phyloP scores from a whole-genome alignment of 1,140 invertebrate genomes.

The Drosophila parvula region DNA sequence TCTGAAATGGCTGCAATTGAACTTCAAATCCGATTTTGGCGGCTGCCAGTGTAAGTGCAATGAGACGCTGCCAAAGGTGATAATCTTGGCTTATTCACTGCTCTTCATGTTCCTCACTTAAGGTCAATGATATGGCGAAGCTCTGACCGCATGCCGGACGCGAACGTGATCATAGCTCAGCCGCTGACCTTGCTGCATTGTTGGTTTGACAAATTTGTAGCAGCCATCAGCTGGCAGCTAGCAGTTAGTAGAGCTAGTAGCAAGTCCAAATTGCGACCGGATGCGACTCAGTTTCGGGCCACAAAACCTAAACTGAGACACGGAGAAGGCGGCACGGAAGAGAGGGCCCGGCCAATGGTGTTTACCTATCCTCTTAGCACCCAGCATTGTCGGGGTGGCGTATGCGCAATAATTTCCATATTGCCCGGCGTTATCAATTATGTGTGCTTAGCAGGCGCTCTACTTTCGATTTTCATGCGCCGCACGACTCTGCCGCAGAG shows the following conservation, averaged over 20 bases:
- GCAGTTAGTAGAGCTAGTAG: slow-evolving; percentile 4
- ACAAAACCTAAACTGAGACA: slow-evolving; percentile 25
- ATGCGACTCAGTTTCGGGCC: slow-evolving; percentile 47
- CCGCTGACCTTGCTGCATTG: slow-evolving; percentile 70
- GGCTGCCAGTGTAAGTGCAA: slow-evolving; percentile 64
- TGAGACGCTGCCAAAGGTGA: slow-evolving; percentile 75
- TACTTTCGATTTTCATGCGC: slow-evolving; percentile 69
- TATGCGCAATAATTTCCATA: slow-evolving; percentile 66
- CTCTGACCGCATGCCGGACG: slow-evolving; percentile 65
- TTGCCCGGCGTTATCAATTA: slow-evolving; percentile 60
- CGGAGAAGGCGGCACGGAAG: slow-evolving; percentile 1
- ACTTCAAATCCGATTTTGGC: slow-evolving; percentile 59
- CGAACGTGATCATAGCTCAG: slow-evolving; percentile 64
- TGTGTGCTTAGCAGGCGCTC: slow-evolving; percentile 24
- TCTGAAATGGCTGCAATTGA: slow-evolving; percentile 60
- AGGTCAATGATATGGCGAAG: slow-evolving; percentile 76
- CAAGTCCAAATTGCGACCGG: slow-evolving; percentile 67
- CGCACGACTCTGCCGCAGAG: slow-evolving; percentile 34
- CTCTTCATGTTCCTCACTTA: slow-evolving; percentile 74
- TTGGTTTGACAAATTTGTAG: slow-evolving; percentile 80
- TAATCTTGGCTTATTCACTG: slow-evolving; percentile 79
- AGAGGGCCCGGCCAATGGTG: slow-evolving; percentile 31
- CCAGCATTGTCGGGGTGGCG: slow-evolving; percentile 44
- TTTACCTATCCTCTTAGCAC: slow-evolving; percentile 59
- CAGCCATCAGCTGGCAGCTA: slow-evolving; percentile 24